Evolutionary conservation across 2,113 vertebrate species (phyloP).

Genomic region (Andinoacara biseriatus): DNA sequence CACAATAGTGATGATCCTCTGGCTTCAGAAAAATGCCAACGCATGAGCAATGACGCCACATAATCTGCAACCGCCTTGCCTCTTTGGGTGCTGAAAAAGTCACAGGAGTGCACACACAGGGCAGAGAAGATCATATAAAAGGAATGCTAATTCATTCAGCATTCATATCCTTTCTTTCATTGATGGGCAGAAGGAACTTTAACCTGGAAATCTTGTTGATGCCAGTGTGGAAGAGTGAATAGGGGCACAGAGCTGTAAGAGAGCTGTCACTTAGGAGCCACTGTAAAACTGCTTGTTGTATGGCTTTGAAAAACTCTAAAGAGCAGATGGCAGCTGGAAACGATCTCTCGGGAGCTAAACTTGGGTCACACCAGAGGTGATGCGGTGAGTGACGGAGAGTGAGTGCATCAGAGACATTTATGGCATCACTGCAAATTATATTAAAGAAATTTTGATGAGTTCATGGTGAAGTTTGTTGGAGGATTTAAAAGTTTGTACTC

Average conservation of each 20-base stretch:
- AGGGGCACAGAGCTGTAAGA: not conserved
- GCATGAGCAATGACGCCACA: constrained; percentile 22
- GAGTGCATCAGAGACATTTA: not conserved
- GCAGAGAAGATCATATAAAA: not conserved
- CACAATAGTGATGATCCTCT: not conserved
- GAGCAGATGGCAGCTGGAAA: constrained; percentile 23
- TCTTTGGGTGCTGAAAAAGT: not conserved
- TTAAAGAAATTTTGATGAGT: not conserved
- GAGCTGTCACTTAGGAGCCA: not conserved
- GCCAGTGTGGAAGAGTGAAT: not conserved
- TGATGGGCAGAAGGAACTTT: not conserved
- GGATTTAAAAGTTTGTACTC: not conserved
- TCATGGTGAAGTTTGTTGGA: not conserved
- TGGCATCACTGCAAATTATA: not conserved
- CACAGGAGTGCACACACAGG: not conserved
- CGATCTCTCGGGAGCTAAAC: not conserved
- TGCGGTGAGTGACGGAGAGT: not conserved
- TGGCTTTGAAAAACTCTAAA: constrained; percentile 10
- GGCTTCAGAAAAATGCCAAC: constrained; percentile 24
- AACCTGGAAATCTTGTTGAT: not conserved
- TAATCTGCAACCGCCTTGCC: not conserved
- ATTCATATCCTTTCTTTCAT: not conserved
- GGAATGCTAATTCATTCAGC: not conserved
- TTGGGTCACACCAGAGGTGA: not conserved
- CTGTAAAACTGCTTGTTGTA: not conserved